Evolutionary conservation across 2,888 invertebrate genomes (phyloP).

Genomic region (Norana najaformis): DNA sequence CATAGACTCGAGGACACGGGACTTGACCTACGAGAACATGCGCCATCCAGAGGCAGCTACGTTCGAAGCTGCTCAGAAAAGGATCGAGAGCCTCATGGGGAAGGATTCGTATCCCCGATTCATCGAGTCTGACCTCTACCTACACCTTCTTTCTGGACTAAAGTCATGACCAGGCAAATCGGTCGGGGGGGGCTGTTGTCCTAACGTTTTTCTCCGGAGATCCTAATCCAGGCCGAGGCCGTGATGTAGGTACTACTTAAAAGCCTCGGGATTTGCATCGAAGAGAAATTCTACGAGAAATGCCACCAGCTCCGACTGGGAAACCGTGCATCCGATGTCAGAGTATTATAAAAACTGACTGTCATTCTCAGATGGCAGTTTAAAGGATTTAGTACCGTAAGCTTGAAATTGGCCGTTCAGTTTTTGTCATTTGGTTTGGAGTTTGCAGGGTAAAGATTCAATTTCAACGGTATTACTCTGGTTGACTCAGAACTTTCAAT

Average conservation of each 20-base stretch:
- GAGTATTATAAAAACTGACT: neutral
- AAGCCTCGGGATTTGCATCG: neutral
- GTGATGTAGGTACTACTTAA: neutral
- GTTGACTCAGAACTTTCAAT: neutral
- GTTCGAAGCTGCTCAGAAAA: conserved; percentile 66
- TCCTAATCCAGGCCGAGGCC: neutral
- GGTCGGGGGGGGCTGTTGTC: neutral
- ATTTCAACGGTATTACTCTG: neutral
- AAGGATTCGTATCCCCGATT: conserved; percentile 67
- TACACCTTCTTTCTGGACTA: conserved; percentile 49
- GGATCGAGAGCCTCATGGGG: conserved; percentile 67
- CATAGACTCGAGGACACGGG: conserved; percentile 65
- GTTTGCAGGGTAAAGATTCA: neutral
- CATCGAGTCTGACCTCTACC: conserved; percentile 66
- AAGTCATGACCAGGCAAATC: neutral
- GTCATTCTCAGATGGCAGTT: neutral
- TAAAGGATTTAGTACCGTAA: neutral
- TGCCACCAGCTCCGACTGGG: neutral
- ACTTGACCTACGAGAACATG: conserved; percentile 57
- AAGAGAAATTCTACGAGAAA: neutral
- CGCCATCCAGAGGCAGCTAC: conserved; percentile 63
- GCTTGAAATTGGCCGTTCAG: neutral
- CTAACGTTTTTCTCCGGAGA: neutral
- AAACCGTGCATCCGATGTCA: neutral
- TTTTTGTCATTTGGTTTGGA: neutral